phyloP scores from a whole-genome alignment of 2,113 vertebrate species.

The Rhynchomys soricoides region DNA sequence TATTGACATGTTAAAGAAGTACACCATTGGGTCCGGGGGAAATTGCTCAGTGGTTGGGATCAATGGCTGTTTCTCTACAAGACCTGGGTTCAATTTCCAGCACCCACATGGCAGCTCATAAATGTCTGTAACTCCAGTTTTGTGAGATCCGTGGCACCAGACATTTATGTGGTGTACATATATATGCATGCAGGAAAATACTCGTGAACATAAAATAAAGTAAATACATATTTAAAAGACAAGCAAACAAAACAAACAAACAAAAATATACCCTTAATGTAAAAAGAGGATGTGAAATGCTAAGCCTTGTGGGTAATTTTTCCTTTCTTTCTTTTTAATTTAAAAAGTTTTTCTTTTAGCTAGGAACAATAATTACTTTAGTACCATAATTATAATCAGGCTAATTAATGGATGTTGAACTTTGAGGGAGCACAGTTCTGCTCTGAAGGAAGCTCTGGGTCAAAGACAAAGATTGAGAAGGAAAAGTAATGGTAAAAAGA shows the following conservation, averaged over 20 bases:
- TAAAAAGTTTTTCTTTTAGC: background rate
- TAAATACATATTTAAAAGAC: no score
- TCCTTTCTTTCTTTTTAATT: background rate
- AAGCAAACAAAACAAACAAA: no score
- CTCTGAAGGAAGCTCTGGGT: slow-evolving; percentile 71
- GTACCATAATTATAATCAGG: slow-evolving; percentile 55
- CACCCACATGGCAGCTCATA: no score
- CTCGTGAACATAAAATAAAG: no score
- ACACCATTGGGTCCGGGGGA: background rate
- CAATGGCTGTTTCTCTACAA: no score
- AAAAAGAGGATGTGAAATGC: slow-evolving; percentile 59
- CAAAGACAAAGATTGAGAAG: slow-evolving; percentile 60
- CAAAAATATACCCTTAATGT: background rate
- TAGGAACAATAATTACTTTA: background rate
- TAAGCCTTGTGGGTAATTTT: background rate
- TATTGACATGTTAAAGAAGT: slow-evolving; percentile 37
- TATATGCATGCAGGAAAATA: no score
- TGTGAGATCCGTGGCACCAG: no score
- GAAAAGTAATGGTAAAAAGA: slow-evolving; percentile 5
- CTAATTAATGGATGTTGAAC: slow-evolving; percentile 42
- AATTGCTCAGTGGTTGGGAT: no score
- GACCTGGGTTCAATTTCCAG: no score
- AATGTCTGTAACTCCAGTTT: no score
- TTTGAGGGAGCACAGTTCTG: slow-evolving; percentile 56
- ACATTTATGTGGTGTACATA: no score